A percentile compares a stretch with the other conserved stretches of the same genome.
Conservation (phyloP, 2,797 vertebrate species). For the Pteropus rufus region DNA sequence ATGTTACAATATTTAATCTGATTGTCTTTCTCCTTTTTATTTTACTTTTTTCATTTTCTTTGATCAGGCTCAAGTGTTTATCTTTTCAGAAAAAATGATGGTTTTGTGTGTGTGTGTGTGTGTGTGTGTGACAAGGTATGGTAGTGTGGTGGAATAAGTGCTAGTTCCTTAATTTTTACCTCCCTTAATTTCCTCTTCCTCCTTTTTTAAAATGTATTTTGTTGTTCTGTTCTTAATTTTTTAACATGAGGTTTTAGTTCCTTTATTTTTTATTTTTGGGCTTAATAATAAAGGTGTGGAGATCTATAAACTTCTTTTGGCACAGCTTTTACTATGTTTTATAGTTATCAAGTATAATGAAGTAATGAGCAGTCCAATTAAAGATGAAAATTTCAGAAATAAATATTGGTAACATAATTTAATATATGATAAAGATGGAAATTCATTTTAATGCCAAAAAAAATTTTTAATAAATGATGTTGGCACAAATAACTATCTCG, state of each 20-base stretch:
- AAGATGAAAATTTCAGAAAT: conserved; percentile 20
- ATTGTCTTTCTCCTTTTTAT: not conserved
- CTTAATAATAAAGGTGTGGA: not conserved
- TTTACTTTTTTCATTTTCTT: not conserved
- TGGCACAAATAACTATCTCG: not conserved
- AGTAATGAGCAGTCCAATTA: not conserved
- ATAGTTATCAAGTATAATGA: not conserved
- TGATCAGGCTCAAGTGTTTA: not conserved
- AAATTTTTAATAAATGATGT: not conserved
- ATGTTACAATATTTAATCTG: not conserved
- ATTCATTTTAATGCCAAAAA: not conserved
- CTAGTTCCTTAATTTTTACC: not conserved
- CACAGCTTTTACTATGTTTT: not conserved
- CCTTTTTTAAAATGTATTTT: not conserved
- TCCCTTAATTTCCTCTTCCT: not conserved
- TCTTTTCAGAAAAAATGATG: not conserved
- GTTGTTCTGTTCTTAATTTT: not conserved
- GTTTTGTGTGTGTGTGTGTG: not conserved
- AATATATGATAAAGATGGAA: not conserved
- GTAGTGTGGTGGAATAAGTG: not conserved
- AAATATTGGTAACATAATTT: not conserved
- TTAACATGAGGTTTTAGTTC: not conserved
- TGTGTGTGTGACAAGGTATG: not conserved
- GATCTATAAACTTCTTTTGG: not conserved
- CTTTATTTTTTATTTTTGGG: not conserved